Base-by-base conservation (phyloP, 2,888 invertebrate genomes). In the Frankliniella fusca region DNA sequence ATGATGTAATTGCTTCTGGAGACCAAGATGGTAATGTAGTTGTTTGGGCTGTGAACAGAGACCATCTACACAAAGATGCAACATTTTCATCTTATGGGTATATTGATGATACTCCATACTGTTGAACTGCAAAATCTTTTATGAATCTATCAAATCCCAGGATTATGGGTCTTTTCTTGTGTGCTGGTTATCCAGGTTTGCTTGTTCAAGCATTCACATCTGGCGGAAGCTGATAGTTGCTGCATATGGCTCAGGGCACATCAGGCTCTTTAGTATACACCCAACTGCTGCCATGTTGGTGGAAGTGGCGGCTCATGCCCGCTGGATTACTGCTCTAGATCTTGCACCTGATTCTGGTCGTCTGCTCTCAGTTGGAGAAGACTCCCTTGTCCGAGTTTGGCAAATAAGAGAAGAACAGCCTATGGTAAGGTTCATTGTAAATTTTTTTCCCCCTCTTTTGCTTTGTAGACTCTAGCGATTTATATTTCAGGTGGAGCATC, bases 351-450 rank as follows among this genome's bases (percentile, higher is more conserved):
- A 85, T 20, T 82, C 83, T 15, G 85, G 85, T 11, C 81, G 82
- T 8, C 76, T 85, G 18, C 81, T 86, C 1, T 85, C 86, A 7
- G 86, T 86, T 28, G 86, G 86, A 0, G 87, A 87, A 83, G 87
- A 87, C 80, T 85, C 86, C 2, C 86, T 86, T 84, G 86, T 85
- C 49, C 86, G 85, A 83, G 85, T 87, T 9, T 87, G 86, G 86
- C 84, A 85, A 81, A 84, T 86, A 18, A 83, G 82, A n/a, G 84
- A 84, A 81, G 70, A 80, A 65, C 18, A 82, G 27, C 76, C 81
- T 28, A 48, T 82, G 27, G 49, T 38, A 48, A 82, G 28, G 80
- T 23, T 2, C 15, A 18, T 5, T 70, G 18, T 12, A 15, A 23
- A 48, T 23, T 54, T 81, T 65, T 10, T 38, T 38, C 5, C 38